Percentiles rank a stretch among this genome's conserved stretches.
Evolutionary conservation across 2,888 invertebrate genomes (phyloP).

Genomic region (Lasius fuliginosus): DNA sequence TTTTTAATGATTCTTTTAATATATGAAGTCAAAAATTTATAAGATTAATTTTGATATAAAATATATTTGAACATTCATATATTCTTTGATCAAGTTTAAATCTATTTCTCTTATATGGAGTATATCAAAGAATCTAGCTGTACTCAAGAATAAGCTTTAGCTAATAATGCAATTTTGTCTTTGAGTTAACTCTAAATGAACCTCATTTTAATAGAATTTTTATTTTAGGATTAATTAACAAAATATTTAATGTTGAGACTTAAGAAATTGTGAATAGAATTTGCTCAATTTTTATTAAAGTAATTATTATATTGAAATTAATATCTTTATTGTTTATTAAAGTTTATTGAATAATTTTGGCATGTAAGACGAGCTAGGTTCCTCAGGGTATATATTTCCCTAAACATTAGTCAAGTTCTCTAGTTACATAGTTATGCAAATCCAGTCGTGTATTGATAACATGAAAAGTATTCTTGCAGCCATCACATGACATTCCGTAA

Average conservation of each 20-base stretch:
- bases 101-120: neutral
- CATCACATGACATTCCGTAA: neutral
- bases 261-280: neutral
- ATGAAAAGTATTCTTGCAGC: neutral
- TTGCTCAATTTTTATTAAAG: neutral
- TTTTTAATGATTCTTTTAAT: neutral
- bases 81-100: neutral
- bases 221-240: neutral
- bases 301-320: too few relatives aligned
- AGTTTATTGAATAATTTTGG: neutral
- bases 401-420: neutral
- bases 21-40: neutral
- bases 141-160: neutral
- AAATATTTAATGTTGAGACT: neutral
- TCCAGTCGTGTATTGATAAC: neutral
- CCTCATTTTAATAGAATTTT: neutral
- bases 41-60: neutral
- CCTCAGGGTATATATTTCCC: neutral
- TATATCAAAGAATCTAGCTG: neutral
- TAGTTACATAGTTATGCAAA: constrained; percentile 2
- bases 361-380: neutral
- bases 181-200: neutral
- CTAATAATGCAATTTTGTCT: neutral
- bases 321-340: neutral
- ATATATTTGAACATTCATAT: neutral